Evolutionary conservation across 1,140 invertebrate species (phyloP).

Genomic region (Colletes latitarsis): DNA sequence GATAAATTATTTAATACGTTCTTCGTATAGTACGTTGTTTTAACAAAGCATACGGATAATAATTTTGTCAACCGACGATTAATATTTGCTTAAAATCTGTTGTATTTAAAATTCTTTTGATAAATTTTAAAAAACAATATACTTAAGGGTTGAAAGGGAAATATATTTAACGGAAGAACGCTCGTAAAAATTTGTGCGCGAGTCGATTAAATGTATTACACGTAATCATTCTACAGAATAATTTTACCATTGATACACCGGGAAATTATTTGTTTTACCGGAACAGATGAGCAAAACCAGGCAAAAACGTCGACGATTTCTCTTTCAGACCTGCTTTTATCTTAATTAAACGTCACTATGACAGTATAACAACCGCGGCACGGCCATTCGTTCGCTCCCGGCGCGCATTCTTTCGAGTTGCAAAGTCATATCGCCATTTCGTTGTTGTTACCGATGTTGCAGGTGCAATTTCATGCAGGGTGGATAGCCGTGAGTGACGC

Average conservation of each 20-base stretch:
- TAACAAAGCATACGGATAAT: too few species aligned
- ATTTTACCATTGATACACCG: not conserved
- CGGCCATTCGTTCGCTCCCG: conserved; percentile 8
- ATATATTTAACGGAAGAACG: too few species aligned
- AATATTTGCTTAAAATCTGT: not conserved
- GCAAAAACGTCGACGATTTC: conserved; percentile 23
- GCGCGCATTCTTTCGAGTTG: conserved; percentile 14
- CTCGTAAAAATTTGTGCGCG: too few species aligned
- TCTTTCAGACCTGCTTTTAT: conserved; percentile 57
- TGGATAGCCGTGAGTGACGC: conserved; percentile 4
- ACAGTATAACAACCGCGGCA: conserved; percentile 26
- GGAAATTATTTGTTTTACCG: conserved; percentile 13
- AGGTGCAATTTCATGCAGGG: conserved; percentile 19
- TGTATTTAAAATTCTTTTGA: too few species aligned
- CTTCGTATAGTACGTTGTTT: not conserved
- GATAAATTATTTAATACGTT: conserved; percentile 1
- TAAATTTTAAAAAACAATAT: too few species aligned
- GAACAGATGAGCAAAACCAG: not conserved
- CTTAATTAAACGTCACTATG: conserved; percentile 64
- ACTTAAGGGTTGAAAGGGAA: too few species aligned
- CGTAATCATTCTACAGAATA: not conserved
- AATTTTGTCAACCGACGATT: not conserved
- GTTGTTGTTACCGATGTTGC: conserved; percentile 21
- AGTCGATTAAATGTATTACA: not conserved
- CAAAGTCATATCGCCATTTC: conserved; percentile 42